Evolutionary conservation across 30 jellyfish, hydroid and myxozoan species (phyloP).

Genomic region (Cassiopea andromeda): DNA sequence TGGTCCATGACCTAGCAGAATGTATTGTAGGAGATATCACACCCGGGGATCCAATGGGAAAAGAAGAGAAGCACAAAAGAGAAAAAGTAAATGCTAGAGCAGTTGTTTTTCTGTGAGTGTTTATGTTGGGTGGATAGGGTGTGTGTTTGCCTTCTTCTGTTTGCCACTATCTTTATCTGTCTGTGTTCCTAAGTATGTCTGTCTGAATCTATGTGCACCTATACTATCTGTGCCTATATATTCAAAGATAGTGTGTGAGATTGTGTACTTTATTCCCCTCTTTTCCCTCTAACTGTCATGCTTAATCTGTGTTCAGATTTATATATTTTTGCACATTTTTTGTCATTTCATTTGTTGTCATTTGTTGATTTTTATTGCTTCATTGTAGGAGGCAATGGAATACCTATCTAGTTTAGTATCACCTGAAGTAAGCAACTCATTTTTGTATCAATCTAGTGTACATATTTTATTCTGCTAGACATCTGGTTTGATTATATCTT

Average conservation of each 20-base stretch:
- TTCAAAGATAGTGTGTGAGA: too few species aligned
- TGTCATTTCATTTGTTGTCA: neutral
- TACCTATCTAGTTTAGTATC: conserved; percentile 44
- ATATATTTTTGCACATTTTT: too few species aligned
- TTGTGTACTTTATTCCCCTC: too few species aligned
- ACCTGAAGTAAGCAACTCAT: conserved; percentile 7
- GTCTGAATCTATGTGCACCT: too few species aligned
- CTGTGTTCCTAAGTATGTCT: too few species aligned
- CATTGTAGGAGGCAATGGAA: conserved; percentile 73
- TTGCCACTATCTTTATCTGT: too few species aligned
- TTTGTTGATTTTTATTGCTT: neutral
- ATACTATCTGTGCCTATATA: too few species aligned
- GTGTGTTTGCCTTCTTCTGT: neutral
- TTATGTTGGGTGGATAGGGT: too few species aligned
- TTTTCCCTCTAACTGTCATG: too few species aligned
- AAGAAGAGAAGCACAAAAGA: conserved; percentile 73
- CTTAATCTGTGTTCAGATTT: neutral
- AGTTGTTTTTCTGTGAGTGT: too few species aligned
- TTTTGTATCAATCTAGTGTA: neutral
- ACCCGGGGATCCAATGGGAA: conserved; percentile 83
- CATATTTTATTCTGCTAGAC: too few species aligned
- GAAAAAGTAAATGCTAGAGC: conserved; percentile 58
- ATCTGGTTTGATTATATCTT: too few species aligned
- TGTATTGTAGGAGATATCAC: conserved; percentile 96
- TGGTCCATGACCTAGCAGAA: conserved; percentile 96